These are phyloP conservation scores for Darevskia nairensis DNA, from an alignment of 2,797 vertebrate genomes.

Conservation along the genomic window DNA sequence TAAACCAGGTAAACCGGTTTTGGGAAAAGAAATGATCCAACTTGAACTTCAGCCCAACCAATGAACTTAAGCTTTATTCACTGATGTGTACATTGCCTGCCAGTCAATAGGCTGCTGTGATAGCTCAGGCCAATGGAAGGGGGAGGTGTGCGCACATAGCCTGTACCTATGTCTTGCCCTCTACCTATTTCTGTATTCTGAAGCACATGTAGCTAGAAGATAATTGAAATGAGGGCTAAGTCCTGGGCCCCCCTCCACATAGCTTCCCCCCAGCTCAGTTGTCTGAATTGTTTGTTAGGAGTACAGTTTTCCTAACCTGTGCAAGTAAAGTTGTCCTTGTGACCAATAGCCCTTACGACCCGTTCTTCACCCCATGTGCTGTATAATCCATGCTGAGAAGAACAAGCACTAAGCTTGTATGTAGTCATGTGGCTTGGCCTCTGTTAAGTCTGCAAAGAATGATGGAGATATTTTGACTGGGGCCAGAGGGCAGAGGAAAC, in stretches of 20 bases:
- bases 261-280: neutral
- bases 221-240: neutral
- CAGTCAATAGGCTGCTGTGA: neutral
- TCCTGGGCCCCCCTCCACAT: neutral
- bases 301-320: neutral
- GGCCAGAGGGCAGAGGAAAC: neutral
- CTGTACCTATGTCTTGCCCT: neutral
- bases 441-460: conserved; percentile 3
- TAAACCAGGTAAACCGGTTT: conserved; percentile 70
- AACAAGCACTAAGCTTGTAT: neutral
- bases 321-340: neutral
- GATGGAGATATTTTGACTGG: neutral
- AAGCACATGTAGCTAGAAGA: neutral
- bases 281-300: neutral
- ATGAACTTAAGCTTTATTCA: neutral
- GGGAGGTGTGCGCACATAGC: too few relatives aligned
- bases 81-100: conserved; percentile 43
- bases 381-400: neutral
- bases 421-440: neutral
- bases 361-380: neutral
- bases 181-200: neutral
- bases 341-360: neutral
- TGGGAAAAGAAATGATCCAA: conserved; percentile 19
- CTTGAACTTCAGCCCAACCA: conserved; percentile 37
- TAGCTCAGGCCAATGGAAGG: neutral